A percentile compares a stretch with the other conserved stretches of the same genome.
These are phyloP conservation scores for Notodromas monacha DNA, from an alignment of 2,888 invertebrate species.

Conservation along the genomic window DNA sequence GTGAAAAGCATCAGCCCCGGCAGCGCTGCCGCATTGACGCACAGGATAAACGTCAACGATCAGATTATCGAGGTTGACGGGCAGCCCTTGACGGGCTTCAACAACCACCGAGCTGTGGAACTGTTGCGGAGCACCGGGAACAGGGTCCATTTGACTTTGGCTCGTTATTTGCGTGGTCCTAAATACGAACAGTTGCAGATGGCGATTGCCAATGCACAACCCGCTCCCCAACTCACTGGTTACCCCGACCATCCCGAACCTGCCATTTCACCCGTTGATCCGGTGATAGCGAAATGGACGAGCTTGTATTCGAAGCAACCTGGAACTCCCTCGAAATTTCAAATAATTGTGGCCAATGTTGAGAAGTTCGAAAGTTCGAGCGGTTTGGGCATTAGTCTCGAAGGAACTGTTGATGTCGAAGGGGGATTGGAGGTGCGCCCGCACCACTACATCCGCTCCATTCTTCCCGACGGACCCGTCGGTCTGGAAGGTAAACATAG, in stretches of 20 bases:
- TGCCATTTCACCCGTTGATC: constrained; percentile 28
- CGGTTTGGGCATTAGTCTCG: constrained; percentile 79
- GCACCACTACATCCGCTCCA: constrained; percentile 84
- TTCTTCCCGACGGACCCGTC: constrained; percentile 87
- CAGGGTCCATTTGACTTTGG: constrained; percentile 18
- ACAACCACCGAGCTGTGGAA: constrained; percentile 22
- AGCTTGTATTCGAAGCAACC: constrained; percentile 38
- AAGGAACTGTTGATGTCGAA: constrained; percentile 95
- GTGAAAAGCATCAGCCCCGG: constrained; percentile 21
- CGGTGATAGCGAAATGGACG: constrained; percentile 36
- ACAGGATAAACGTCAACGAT: constrained; percentile 20
- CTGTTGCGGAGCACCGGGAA: constrained; percentile 20
- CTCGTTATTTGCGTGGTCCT: constrained; percentile 18
- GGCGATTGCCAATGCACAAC: constrained; percentile 48
- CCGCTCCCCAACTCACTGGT: too few species aligned
- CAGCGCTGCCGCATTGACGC: constrained; percentile 20
- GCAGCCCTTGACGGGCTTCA: constrained; percentile 18
- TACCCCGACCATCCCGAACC: too few species aligned
- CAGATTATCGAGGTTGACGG: constrained; percentile 22
- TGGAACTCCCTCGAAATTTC: too few species aligned
- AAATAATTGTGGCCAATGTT: constrained; percentile 51
- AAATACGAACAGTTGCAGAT: constrained; percentile 27
- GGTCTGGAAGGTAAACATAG: too few species aligned
- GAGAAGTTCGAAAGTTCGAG: constrained; percentile 35
- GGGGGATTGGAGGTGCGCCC: constrained; percentile 83